A percentile compares a stretch with the other conserved stretches of the same genome.
These are phyloP conservation scores for Archocentrus centrarchus DNA, from an alignment of 2,113 vertebrate genomes.

Conservation along the genomic window DNA sequence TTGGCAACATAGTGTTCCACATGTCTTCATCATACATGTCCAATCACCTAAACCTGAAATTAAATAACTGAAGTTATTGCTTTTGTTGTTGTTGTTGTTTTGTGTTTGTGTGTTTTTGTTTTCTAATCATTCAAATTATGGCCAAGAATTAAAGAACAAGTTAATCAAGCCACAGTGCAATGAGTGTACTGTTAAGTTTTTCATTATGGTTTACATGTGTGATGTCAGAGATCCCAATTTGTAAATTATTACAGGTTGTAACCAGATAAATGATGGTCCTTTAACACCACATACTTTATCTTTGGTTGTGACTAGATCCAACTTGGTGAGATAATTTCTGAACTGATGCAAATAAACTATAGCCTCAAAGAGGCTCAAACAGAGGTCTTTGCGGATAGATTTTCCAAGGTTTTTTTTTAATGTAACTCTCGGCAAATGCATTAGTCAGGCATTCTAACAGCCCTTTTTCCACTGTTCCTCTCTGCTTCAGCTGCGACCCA, in stretches of 20 bases:
- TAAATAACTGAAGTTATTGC: not conserved
- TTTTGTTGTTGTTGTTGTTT: not conserved
- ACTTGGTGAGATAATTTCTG: not conserved
- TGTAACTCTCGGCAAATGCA: slow-evolving; percentile 20
- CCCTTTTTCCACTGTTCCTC: not conserved
- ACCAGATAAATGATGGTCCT: not conserved
- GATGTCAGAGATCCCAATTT: not conserved
- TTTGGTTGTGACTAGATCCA: not conserved
- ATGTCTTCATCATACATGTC: not conserved
- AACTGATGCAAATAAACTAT: not conserved
- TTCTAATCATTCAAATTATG: not conserved
- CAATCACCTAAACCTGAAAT: not conserved
- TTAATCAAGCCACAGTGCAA: not conserved
- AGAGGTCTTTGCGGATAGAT: not conserved
- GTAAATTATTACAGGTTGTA: slow-evolving; percentile 1
- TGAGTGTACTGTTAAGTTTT: not conserved
- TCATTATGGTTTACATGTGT: not conserved
- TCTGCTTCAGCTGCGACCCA: slow-evolving; percentile 16
- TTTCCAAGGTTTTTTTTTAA: not conserved
- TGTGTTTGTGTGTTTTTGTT: too few species aligned
- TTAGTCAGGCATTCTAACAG: slow-evolving; percentile 18
- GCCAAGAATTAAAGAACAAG: not conserved
- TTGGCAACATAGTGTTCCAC: too few species aligned
- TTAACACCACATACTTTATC: not conserved
- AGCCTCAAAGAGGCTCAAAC: not conserved